phyloP scores from a whole-genome alignment of 2,888 invertebrate species.

The Sylvicola cinctus region DNA sequence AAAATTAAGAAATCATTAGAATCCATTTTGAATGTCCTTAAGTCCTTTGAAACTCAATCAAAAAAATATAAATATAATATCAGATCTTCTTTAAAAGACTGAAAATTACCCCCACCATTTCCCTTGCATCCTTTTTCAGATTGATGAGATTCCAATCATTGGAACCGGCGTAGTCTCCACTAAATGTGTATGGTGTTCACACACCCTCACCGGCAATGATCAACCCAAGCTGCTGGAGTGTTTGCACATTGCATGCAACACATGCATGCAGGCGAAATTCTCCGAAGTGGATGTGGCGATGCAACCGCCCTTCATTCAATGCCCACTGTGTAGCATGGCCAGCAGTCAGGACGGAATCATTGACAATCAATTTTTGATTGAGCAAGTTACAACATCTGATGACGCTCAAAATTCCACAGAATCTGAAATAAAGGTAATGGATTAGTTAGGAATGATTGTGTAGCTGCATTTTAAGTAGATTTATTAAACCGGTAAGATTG shows the following conservation, averaged over 20 bases:
- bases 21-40: too few species aligned
- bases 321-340: conserved; percentile 52
- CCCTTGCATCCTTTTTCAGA: too few species aligned
- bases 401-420: conserved; percentile 13
- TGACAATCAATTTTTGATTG: conserved; percentile 65
- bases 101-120: too few species aligned
- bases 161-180: conserved; percentile 16
- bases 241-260: conserved; percentile 64
- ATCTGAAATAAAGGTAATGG: conserved; percentile 14
- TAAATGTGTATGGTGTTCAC: conserved; percentile 35
- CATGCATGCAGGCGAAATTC: conserved; percentile 50
- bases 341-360: conserved; percentile 54
- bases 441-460: conserved; percentile 10
- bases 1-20: too few species aligned
- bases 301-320: conserved; percentile 27
- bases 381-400: conserved; percentile 34
- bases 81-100: too few species aligned
- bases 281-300: conserved; percentile 22
- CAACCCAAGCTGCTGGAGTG: conserved; percentile 71
- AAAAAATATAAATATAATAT: too few species aligned
- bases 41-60: too few species aligned
- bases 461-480: not conserved
- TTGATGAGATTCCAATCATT: conserved; percentile 7
- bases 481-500: conserved; percentile 21
- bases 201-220: conserved; percentile 31